phyloP scores from a whole-genome alignment of 2,888 invertebrate genomes.

The Troides aeacus region DNA sequence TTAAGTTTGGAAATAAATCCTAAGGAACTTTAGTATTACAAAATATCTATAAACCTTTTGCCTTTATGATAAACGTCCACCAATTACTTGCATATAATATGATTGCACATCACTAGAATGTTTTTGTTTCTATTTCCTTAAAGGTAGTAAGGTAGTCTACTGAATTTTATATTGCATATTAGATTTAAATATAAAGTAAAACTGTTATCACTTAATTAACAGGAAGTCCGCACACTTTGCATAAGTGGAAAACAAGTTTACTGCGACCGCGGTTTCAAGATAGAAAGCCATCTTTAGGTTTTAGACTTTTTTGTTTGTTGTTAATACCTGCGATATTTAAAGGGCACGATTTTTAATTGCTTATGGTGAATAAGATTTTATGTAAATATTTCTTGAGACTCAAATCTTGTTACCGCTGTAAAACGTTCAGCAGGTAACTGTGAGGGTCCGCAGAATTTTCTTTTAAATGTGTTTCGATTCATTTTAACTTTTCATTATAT shows the following conservation, averaged over 20 bases:
- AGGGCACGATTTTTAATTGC: neutral
- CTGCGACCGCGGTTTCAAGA: neutral
- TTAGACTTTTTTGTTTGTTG: slow-evolving; percentile 2
- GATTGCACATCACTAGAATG: too few species aligned
- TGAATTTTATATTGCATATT: too few species aligned
- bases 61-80: too few species aligned
- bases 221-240: neutral
- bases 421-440: neutral
- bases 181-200: neutral
- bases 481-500: too few species aligned
- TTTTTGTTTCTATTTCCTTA: too few species aligned
- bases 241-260: neutral
- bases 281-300: slow-evolving; percentile 7
- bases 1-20: neutral
- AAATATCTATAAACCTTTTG: too few species aligned
- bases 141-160: too few species aligned
- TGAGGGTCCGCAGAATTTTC: neutral
- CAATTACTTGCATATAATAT: too few species aligned
- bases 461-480: neutral
- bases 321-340: neutral
- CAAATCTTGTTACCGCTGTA: neutral
- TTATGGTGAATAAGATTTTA: neutral
- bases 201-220: neutral
- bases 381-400: neutral
- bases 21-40: too few species aligned